A percentile compares a stretch with the other conserved stretches of the same genome.
Conservation (phyloP, 2,797 vertebrate species). For the Rhadinocentrus ornatus region DNA sequence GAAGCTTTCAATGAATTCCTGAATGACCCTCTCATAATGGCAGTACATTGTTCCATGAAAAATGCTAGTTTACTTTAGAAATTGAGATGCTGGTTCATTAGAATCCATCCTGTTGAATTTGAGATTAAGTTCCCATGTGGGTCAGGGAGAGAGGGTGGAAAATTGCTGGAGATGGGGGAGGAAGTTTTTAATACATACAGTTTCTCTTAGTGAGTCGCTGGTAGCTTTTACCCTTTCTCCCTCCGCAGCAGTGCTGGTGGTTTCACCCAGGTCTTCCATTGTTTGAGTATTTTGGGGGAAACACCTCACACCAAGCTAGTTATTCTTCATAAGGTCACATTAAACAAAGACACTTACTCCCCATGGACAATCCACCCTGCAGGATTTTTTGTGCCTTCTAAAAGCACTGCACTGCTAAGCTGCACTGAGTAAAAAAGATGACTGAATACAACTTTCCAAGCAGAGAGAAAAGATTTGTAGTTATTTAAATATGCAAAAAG, state of each 20-base stretch:
- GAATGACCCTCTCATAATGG: constrained; percentile 64
- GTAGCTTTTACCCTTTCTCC: constrained; percentile 19
- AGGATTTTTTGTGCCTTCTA: constrained; percentile 42
- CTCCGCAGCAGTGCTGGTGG: constrained; percentile 45
- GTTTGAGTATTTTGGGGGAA: constrained; percentile 44
- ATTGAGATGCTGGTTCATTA: constrained; percentile 74
- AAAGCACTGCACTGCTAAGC: constrained; percentile 29
- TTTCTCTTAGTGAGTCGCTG: constrained; percentile 32
- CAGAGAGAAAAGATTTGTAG: constrained; percentile 2
- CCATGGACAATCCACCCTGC: constrained; percentile 17
- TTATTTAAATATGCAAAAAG: constrained; percentile 13
- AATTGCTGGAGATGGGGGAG: constrained; percentile 22
- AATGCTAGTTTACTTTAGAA: constrained; percentile 71
- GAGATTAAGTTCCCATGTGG: constrained; percentile 64
- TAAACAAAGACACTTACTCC: constrained; percentile 60
- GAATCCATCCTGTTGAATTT: constrained; percentile 67
- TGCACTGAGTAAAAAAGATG: constrained; percentile 12
- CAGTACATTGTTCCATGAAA: constrained; percentile 68
- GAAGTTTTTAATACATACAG: constrained; percentile 14
- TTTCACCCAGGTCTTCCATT: constrained; percentile 56
- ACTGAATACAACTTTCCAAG: constrained; percentile 34
- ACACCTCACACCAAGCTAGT: constrained; percentile 55
- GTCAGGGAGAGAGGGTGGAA: constrained; percentile 35
- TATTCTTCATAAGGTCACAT: constrained; percentile 71
- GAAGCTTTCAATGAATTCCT: constrained; percentile 60